phyloP scores from a whole-genome alignment of 2,888 invertebrate species.

The Dolichomitus sp. region DNA sequence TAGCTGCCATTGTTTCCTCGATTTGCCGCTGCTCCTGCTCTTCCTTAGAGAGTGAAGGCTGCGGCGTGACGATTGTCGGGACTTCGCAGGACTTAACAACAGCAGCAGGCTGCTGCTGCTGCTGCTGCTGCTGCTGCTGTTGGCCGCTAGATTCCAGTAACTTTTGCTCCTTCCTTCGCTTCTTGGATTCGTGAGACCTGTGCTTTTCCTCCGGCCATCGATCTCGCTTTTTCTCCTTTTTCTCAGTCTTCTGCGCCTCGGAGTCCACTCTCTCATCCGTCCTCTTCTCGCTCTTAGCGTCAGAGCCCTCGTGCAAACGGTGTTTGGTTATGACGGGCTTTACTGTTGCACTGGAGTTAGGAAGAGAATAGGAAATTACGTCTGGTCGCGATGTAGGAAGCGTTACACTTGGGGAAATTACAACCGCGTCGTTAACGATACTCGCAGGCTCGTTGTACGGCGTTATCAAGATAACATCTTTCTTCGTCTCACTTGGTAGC shows the following conservation, averaged over 20 bases:
- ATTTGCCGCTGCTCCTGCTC: conserved; percentile 83
- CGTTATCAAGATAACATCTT: conserved; percentile 83
- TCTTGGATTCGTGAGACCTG: conserved; percentile 77
- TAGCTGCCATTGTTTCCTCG: conserved; percentile 85
- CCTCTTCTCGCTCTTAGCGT: conserved; percentile 73
- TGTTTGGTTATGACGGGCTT: conserved; percentile 74
- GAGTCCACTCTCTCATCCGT: conserved; percentile 73
- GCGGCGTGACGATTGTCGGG: conserved; percentile 20
- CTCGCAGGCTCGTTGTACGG: conserved; percentile 76
- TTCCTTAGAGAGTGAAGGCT: conserved; percentile 76
- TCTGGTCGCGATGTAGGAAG: conserved; percentile 16
- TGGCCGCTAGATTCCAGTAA: conserved; percentile 28
- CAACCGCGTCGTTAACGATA: conserved; percentile 7
- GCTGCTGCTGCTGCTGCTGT: conserved; percentile 29
- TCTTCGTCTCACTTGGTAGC: conserved; percentile 75
- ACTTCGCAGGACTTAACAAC: conserved; percentile 32
- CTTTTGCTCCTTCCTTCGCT: conserved; percentile 76
- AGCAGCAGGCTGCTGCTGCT: conserved; percentile 2
- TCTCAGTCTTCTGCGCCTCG: conserved; percentile 76
- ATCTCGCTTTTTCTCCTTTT: conserved; percentile 73
- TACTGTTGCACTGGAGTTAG: conserved; percentile 69
- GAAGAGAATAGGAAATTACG: conserved; percentile 62
- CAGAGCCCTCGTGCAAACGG: conserved; percentile 75
- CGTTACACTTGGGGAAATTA: conserved; percentile 36
- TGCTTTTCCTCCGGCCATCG: conserved; percentile 76